These are phyloP conservation scores for Grammomys surdaster DNA, from an alignment of 2,113 vertebrate genomes.

Conservation along the genomic window DNA sequence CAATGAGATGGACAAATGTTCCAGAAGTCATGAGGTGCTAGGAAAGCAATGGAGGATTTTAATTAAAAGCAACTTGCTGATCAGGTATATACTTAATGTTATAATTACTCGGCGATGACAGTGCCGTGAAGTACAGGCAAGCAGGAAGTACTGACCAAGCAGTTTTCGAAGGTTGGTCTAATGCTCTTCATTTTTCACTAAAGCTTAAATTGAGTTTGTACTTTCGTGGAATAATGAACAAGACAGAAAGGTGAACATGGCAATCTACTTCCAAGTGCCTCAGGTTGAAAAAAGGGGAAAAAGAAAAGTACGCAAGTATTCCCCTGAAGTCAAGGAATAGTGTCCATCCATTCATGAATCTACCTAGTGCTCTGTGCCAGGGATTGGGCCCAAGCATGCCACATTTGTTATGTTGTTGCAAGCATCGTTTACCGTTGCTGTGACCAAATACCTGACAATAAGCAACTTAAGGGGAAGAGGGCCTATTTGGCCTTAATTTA, in stretches of 20 bases:
- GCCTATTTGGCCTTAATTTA: background rate
- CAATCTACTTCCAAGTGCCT: conserved; percentile 67
- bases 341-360: background rate
- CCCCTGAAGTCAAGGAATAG: conserved; percentile 40
- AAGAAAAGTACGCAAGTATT: background rate
- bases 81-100: conserved; percentile 82
- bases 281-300: background rate
- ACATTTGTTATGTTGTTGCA: background rate
- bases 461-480: background rate
- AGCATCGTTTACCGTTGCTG: background rate
- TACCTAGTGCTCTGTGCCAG: background rate
- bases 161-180: conserved; percentile 83
- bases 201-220: conserved; percentile 80
- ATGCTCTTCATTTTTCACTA: conserved; percentile 82
- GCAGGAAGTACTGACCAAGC: conserved; percentile 82
- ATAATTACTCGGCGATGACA: conserved; percentile 81
- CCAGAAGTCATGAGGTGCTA: conserved; percentile 50
- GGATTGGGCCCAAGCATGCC: background rate
- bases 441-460: background rate
- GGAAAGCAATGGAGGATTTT: conserved; percentile 74
- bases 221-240: conserved; percentile 81
- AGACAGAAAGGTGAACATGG: conserved; percentile 80
- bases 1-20: conserved; percentile 55
- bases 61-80: conserved; percentile 83
- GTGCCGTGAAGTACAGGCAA: conserved; percentile 58